Percentiles rank a stretch among this genome's conserved stretches.
These are phyloP conservation scores for Phyllotreta striolata DNA, from an alignment of 2,888 invertebrate genomes.

Conservation along the genomic window DNA sequence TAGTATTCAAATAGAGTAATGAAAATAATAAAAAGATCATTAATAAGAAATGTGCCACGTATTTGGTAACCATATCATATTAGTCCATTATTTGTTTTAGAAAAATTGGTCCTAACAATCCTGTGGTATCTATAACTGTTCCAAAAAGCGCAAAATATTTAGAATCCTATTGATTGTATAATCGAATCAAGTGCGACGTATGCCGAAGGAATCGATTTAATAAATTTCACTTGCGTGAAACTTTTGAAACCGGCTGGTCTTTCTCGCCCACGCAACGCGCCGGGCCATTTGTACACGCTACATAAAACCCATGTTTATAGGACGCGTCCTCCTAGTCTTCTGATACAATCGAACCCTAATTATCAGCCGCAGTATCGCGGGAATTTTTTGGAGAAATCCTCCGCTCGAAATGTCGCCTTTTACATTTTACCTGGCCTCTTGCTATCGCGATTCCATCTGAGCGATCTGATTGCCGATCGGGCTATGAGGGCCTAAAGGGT, in stretches of 20 bases:
- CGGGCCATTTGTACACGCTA: conserved; percentile 11
- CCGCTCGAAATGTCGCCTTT: not conserved
- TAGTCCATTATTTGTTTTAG: no score
- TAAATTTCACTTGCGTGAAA: not conserved
- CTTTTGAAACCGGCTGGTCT: not conserved
- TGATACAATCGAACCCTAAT: conserved; percentile 11
- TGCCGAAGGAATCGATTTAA: no score
- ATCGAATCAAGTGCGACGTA: no score
- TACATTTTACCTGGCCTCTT: not conserved
- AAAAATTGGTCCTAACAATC: no score
- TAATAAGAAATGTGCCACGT: no score
- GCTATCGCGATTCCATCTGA: conserved; percentile 2
- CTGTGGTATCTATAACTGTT: no score
- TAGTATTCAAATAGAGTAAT: no score
- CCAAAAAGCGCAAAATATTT: no score
- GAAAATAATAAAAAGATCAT: no score
- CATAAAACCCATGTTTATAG: conserved; percentile 15
- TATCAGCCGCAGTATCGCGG: conserved; percentile 4
- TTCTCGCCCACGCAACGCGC: conserved; percentile 12
- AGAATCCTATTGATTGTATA: no score
- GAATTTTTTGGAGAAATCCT: conserved; percentile 8
- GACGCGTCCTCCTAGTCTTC: conserved; percentile 1
- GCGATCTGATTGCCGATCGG: conserved; percentile 3
- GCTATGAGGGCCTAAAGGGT: not conserved
- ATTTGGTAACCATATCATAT: no score